Base-by-base conservation (phyloP, 2,888 invertebrate genomes). In the Coleophora deauratella region DNA sequence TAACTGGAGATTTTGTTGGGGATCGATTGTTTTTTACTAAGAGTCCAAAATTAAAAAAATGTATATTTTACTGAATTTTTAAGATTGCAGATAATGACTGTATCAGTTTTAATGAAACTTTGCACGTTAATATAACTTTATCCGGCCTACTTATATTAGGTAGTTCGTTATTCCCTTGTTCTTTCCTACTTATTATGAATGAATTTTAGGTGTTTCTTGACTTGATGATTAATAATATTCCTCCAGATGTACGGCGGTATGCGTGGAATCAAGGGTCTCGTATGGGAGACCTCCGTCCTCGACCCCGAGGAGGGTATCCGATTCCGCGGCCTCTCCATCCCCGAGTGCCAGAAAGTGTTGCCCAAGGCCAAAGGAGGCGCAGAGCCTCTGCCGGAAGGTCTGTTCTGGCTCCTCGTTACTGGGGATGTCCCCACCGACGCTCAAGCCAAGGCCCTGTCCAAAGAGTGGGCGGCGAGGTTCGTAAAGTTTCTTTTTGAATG, bases 251-350 rank as follows among this genome's bases (percentile, higher is more conserved):
- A 98, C 81, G 97, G 97, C 57, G 98, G 98, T 38, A 98, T 98
- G 98, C 88, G 98, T 64, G 96, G 97, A 31, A 97, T 98, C 84
- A 96, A 96, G 73, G 97, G 96, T 51, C 86, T 98, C 45, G 95
- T 98, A 2, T 96, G 96, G 81, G 98, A 98, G 77, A 97, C 98
- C 1, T 98, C 97, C 10, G 96, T 97, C 27, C 86, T 98, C 54
- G 98, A 98, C 72, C 90, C 97, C 1, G 97, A 98, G 49, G 97
- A 98, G 76, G 98, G 98, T 51, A 98, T 98, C 77, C 88, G 96
- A 49, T 98, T 98, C 89, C 91, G 98, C 44, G 97, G 97, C 28
- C 90, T 94, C 63, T 95, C 96, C 39, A 97, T 98, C 66, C 93
- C 93, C 9, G 92, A 94, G 65, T 92, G 92, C 76, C 92, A 93